phyloP scores from a whole-genome alignment of 1,140 invertebrate species.

The Euura lappo region DNA sequence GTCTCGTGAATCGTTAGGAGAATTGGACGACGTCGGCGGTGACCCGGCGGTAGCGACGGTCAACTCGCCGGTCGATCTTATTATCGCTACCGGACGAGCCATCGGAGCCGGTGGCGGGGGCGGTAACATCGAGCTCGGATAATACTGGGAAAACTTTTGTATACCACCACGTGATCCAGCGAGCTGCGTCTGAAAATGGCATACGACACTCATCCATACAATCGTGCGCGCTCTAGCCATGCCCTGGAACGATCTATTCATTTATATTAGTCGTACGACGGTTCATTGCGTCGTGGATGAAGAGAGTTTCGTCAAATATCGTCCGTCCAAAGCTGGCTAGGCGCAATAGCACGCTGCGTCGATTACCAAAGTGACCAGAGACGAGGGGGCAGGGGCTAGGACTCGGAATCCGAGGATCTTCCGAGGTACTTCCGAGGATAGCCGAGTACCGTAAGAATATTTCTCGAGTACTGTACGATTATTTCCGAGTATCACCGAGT shows the following conservation, averaged over 20 bases:
- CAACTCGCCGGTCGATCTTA: slow-evolving; percentile 80
- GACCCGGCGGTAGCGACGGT: slow-evolving; percentile 57
- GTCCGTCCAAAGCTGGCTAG: not conserved
- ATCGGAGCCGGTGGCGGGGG: slow-evolving; percentile 96
- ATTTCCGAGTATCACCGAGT: no score
- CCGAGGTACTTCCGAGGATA: no score
- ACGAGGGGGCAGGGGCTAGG: no score
- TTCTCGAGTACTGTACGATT: no score
- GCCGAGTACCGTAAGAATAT: no score
- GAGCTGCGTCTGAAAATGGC: slow-evolving; percentile 61
- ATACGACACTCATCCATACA: slow-evolving; percentile 57
- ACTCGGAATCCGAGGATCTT: no score
- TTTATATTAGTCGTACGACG: no score
- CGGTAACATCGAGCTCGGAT: slow-evolving; percentile 87
- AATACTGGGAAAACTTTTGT: slow-evolving; percentile 83
- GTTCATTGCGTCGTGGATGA: no score
- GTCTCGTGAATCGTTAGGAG: slow-evolving; percentile 58
- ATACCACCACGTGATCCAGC: slow-evolving; percentile 66
- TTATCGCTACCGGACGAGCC: slow-evolving; percentile 94
- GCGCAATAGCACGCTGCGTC: not conserved
- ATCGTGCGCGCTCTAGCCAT: slow-evolving; percentile 40
- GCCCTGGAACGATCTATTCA: slow-evolving; percentile 26
- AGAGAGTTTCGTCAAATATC: not conserved
- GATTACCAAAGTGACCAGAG: no score
- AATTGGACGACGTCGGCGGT: slow-evolving; percentile 67